A percentile compares a stretch with the other conserved stretches of the same genome.
phyloP scores from a whole-genome alignment of 1,140 invertebrate species.

The Calephelis virginiensis region DNA sequence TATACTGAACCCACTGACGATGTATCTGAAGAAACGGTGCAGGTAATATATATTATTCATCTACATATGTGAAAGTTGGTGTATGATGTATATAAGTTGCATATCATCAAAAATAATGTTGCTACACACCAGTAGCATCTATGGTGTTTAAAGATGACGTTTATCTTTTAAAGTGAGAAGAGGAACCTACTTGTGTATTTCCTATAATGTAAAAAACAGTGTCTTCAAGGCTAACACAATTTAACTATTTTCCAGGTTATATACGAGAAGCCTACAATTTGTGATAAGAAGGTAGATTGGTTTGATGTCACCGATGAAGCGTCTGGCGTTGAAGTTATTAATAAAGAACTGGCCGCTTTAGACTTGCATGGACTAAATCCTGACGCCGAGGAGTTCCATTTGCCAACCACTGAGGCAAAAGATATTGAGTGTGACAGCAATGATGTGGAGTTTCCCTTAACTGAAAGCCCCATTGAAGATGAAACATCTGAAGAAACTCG shows the following conservation, averaged over 20 bases:
- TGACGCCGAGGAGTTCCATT: conserved; percentile 47
- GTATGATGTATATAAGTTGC: no score
- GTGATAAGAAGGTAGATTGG: conserved; percentile 62
- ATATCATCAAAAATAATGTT: no score
- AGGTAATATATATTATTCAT: conserved; percentile 40
- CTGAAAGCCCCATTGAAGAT: conserved; percentile 34
- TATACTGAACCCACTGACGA: conserved; percentile 36
- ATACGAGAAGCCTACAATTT: conserved; percentile 57
- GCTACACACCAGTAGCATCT: no score
- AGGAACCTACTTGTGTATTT: no score
- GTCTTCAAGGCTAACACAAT: no score
- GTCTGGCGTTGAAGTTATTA: conserved; percentile 45
- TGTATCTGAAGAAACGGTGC: conserved; percentile 31
- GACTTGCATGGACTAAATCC: conserved; percentile 49
- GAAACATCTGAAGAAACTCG: conserved; percentile 35
- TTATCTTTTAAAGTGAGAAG: no score
- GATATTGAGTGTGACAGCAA: background rate
- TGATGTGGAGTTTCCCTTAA: conserved; percentile 50
- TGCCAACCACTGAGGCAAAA: conserved; percentile 36
- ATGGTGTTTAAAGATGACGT: no score
- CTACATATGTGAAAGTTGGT: no score
- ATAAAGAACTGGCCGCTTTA: conserved; percentile 48
- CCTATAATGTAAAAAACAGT: no score
- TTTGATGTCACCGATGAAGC: conserved; percentile 65
- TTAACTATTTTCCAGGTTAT: conserved; percentile 45